These are phyloP conservation scores for Dicrostonyx torquatus DNA, from an alignment of 2,797 vertebrate species.

Conservation along the genomic window DNA sequence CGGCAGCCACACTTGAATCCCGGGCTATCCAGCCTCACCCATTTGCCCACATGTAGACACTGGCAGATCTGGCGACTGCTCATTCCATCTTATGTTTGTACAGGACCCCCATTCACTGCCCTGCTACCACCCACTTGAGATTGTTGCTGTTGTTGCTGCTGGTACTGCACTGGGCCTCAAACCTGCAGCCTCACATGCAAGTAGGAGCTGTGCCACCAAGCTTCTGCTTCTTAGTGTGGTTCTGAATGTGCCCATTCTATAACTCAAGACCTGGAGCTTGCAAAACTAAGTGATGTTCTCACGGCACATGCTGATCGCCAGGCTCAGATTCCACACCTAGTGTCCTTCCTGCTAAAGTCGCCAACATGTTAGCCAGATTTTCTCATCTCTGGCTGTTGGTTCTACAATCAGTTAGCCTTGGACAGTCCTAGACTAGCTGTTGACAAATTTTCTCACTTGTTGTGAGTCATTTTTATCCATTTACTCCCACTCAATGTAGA, in stretches of 20 bases:
- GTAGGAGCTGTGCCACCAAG: not conserved
- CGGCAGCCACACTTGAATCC: not conserved
- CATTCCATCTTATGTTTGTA: not conserved
- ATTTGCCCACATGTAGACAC: not conserved
- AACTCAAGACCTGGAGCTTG: not conserved
- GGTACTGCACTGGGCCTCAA: not conserved
- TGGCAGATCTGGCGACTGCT: not conserved
- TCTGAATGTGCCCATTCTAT: not conserved
- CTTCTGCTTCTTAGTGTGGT: not conserved
- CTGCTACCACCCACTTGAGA: too few species aligned
- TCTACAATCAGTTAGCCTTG: constrained; percentile 6
- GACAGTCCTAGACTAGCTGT: not conserved
- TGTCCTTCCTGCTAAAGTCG: not conserved
- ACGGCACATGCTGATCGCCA: not conserved
- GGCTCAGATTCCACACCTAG: not conserved
- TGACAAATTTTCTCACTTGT: constrained; percentile 43
- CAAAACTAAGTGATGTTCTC: not conserved
- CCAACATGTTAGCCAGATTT: not conserved
- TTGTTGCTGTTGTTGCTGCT: not conserved
- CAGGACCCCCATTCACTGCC: not conserved
- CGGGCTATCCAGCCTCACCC: not conserved
- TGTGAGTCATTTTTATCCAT: not conserved
- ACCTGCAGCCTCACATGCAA: too few species aligned
- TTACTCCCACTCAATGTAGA: not conserved
- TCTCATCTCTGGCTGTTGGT: not conserved